Evolutionary conservation across 2,888 invertebrate genomes (phyloP).

Genomic region (Cephonodes hylas): DNA sequence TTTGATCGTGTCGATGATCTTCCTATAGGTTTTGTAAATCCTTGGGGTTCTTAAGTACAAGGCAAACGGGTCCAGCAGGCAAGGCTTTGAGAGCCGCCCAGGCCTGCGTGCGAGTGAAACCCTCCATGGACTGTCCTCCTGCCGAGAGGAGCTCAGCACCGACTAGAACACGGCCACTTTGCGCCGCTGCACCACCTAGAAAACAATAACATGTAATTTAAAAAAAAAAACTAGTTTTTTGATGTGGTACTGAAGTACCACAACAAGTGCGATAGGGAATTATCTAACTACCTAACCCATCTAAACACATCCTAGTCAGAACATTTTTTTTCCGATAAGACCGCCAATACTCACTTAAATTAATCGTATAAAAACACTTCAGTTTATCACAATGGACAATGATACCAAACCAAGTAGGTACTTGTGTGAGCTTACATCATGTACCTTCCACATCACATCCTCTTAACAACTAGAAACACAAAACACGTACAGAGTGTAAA

Average conservation of each 20-base stretch:
- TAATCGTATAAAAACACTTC: not conserved
- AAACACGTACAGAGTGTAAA: not conserved
- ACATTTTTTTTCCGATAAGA: too few relatives aligned
- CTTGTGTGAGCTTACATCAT: not conserved
- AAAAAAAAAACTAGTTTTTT: not conserved
- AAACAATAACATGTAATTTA: slow-evolving; percentile 17
- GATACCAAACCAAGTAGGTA: not conserved
- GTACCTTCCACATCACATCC: not conserved
- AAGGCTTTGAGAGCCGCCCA: slow-evolving; percentile 96
- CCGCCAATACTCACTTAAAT: not conserved
- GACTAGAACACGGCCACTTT: slow-evolving; percentile 89
- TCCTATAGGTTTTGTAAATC: slow-evolving; percentile 22
- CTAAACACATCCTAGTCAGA: too few relatives aligned
- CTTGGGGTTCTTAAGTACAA: slow-evolving; percentile 74
- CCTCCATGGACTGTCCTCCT: slow-evolving; percentile 89
- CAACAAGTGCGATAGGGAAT: too few relatives aligned
- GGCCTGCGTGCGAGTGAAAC: slow-evolving; percentile 95
- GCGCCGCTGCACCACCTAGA: slow-evolving; percentile 93
- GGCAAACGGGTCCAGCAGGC: slow-evolving; percentile 89
- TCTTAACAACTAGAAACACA: not conserved
- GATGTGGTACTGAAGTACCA: too few relatives aligned
- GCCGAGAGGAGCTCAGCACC: slow-evolving; percentile 94
- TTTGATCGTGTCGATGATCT: not conserved
- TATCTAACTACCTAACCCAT: too few relatives aligned
- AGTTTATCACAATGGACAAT: not conserved